Conservation (phyloP, 2,888 invertebrate genomes). For the Hirtodrosophila duncani region DNA sequence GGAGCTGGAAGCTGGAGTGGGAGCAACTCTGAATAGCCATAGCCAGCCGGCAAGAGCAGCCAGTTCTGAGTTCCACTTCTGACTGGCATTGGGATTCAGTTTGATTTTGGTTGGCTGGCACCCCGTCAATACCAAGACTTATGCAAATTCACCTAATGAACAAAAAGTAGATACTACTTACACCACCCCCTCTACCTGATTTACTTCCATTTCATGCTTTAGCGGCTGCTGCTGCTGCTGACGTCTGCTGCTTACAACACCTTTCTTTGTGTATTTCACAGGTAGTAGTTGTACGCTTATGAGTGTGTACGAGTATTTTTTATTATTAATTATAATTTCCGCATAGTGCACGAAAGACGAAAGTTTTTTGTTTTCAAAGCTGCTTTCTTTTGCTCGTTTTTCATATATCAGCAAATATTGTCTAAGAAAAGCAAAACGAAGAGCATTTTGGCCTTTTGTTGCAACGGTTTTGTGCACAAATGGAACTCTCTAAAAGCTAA, state of each 20-base stretch:
- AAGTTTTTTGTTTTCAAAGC: conserved; percentile 39
- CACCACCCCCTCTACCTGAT: neutral
- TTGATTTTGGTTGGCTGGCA: conserved; percentile 4
- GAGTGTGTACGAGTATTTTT: conserved; percentile 28
- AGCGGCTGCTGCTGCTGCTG: too few species aligned
- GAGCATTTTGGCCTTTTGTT: conserved; percentile 55
- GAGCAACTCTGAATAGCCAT: conserved; percentile 21
- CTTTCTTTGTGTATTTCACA: neutral
- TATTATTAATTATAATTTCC: conserved; percentile 68
- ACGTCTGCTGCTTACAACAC: conserved; percentile 10
- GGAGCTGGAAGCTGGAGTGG: conserved; percentile 6
- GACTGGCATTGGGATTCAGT: conserved; percentile 3
- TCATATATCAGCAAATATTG: conserved; percentile 44
- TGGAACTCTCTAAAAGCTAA: conserved; percentile 40
- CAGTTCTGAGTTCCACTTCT: neutral
- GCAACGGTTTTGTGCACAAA: conserved; percentile 70
- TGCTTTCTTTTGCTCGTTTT: conserved; percentile 41
- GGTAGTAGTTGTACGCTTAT: neutral
- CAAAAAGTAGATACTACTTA: conserved; percentile 46
- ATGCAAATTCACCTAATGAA: conserved; percentile 71
- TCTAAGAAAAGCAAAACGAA: conserved; percentile 34
- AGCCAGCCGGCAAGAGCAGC: conserved; percentile 6
- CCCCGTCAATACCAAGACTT: conserved; percentile 38
- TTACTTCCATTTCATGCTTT: conserved; percentile 51
- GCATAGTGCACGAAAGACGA: conserved; percentile 66